Base-by-base conservation (phyloP, 2,888 invertebrate species). In the Tineola bisselliella region DNA sequence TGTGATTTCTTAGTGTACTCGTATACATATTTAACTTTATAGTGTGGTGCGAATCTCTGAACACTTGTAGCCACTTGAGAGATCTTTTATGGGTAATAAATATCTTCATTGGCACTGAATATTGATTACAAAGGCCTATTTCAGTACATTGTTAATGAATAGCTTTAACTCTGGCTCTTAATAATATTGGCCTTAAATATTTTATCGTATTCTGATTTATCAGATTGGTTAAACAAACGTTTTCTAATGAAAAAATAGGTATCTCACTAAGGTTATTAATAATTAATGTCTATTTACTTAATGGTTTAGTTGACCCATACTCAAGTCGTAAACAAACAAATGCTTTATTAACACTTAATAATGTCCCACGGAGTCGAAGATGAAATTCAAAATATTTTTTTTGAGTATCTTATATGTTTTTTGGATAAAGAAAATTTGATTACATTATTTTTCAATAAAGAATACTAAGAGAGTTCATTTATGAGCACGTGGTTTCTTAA, bases 11-110 rank as follows among this genome's bases (percentile, higher is more conserved):
- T 25, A 25, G 25, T 25, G 25, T 25, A 25, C n/a, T n/a, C n/a
- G n/a, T n/a, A n/a, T n/a, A n/a, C n/a, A n/a, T 2, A 25, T 25
- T 4, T 4, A 25, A 25, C 25, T 38, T 38, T 38, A 38, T 31
- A 31, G 10, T 31, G 6, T 31, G 6, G 38, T 38, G 38, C 38
- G 6, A 25, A 25, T 25, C 25, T 38, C 38, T 38, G 38, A 38
- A 18, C 48, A 48, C 48, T 48, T 48, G 48, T 48, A 11, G 48
- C 48, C 48, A 48, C 48, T 48, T 13, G 48, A 48, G 48, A 48
- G 17, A 3, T 10, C 10, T 48, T 48, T 48, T 15, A 18, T 15
- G 18, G n/a, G 48, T 13, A 48, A 48, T 48, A 48, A 48, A 48
- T 48, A 48, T 48, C 18, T 13, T 48, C 48, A 48, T 48, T 13